A percentile compares a stretch with the other conserved stretches of the same genome.
phyloP scores from a whole-genome alignment of 2,113 vertebrate genomes.

The Xyliphius kryptos region DNA sequence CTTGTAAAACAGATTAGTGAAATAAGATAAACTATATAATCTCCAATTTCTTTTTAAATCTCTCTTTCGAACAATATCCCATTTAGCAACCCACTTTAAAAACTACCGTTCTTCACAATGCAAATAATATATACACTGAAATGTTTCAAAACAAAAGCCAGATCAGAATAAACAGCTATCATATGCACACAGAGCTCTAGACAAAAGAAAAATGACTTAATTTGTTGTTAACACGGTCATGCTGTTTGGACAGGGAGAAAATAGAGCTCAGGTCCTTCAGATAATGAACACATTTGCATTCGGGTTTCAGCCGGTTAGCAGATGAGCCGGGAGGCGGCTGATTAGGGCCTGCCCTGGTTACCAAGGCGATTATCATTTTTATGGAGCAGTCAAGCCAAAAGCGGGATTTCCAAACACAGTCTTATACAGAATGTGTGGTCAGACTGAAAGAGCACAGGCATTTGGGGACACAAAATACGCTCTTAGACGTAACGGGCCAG shows the following conservation, averaged over 20 bases:
- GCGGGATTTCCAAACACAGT: slow-evolving; percentile 27
- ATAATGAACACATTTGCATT: slow-evolving; percentile 47
- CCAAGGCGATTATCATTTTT: slow-evolving; percentile 38
- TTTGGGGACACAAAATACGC: too few species aligned
- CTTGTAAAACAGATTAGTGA: not conserved
- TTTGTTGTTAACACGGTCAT: slow-evolving; percentile 22
- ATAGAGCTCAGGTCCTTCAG: slow-evolving; percentile 25
- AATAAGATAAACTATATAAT: slow-evolving; percentile 8
- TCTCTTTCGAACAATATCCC: not conserved
- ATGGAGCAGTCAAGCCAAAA: slow-evolving; percentile 23
- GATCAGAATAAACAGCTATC: slow-evolving; percentile 6
- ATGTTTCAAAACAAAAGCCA: not conserved
- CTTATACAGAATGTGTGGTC: too few species aligned
- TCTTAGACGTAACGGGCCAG: too few species aligned
- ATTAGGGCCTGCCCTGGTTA: slow-evolving; percentile 46
- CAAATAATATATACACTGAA: slow-evolving; percentile 1
- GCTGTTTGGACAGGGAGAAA: slow-evolving; percentile 17
- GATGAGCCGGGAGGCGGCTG: slow-evolving; percentile 33
- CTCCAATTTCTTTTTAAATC: not conserved
- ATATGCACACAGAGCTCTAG: slow-evolving; percentile 1
- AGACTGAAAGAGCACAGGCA: too few species aligned
- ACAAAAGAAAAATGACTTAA: not conserved
- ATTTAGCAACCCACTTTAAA: not conserved
- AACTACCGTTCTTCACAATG: not conserved
- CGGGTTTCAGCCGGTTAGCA: slow-evolving; percentile 23